Percentiles rank a stretch among this genome's conserved stretches.
These are phyloP conservation scores for Machaerirhynchus nigripectus DNA, from an alignment of 2,113 vertebrate genomes.

Conservation along the genomic window DNA sequence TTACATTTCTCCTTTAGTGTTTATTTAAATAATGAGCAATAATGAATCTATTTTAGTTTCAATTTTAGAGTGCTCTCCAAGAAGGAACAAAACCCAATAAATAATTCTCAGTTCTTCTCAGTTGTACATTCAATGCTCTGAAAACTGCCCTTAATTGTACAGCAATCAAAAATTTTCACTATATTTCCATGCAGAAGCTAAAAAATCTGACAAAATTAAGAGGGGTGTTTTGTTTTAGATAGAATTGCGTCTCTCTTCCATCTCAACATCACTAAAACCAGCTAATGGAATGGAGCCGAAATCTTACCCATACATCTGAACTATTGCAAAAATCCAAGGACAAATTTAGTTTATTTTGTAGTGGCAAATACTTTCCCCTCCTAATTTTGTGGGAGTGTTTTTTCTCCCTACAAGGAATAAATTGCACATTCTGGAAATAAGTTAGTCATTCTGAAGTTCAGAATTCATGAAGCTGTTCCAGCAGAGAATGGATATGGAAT, in stretches of 20 bases:
- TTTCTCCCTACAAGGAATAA: constrained; percentile 32
- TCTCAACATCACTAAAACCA: background rate
- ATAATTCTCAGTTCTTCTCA: background rate
- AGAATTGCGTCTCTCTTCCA: background rate
- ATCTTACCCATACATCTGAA: background rate
- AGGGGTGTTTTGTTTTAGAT: background rate
- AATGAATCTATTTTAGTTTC: background rate
- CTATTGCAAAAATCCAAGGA: background rate
- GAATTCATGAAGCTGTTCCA: constrained; percentile 44
- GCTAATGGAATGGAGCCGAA: background rate
- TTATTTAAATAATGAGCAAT: constrained; percentile 19
- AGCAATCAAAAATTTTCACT: background rate
- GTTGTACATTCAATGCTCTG: background rate
- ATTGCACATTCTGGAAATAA: constrained; percentile 44
- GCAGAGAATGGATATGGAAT: constrained; percentile 56
- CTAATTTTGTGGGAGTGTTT: constrained; percentile 56
- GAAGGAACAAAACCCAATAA: background rate
- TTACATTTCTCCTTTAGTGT: background rate
- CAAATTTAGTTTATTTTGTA: constrained; percentile 3
- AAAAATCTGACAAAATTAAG: constrained; percentile 2
- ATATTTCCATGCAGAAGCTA: background rate
- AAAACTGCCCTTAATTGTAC: background rate
- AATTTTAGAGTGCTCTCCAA: background rate
- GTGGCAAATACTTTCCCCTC: background rate
- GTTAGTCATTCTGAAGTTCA: constrained; percentile 48